Conservation (phyloP, 2,113 vertebrate species). For the Albula glossodonta region DNA sequence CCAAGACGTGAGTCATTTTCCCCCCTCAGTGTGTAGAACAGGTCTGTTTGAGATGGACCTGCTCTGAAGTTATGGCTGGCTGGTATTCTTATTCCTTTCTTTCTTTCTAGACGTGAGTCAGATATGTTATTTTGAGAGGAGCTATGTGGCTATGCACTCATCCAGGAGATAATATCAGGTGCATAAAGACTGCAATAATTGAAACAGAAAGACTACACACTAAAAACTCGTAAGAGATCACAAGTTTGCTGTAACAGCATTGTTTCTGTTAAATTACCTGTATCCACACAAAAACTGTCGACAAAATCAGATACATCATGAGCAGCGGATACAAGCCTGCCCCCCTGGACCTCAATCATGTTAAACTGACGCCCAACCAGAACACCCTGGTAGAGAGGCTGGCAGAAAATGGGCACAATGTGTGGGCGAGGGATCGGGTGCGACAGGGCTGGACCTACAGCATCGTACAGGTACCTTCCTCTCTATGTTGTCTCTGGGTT, state of each 20-base stretch:
- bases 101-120: too few relatives aligned
- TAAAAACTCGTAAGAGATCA: too few relatives aligned
- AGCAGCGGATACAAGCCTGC: conserved; percentile 85
- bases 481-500: not conserved
- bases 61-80: not conserved
- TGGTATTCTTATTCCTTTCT: too few relatives aligned
- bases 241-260: too few relatives aligned
- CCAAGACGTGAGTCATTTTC: conserved; percentile 78
- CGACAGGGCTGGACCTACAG: conserved; percentile 91
- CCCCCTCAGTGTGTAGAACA: not conserved
- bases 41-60: not conserved
- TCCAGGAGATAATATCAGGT: too few relatives aligned
- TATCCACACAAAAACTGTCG: not conserved
- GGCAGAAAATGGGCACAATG: conserved; percentile 89
- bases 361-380: conserved; percentile 87
- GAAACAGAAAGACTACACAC: too few relatives aligned
- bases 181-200: too few relatives aligned
- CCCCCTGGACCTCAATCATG: conserved; percentile 83
- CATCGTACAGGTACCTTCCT: conserved; percentile 75
- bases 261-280: too few relatives aligned
- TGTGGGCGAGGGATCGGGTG: conserved; percentile 88
- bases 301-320: conserved; percentile 77
- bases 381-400: conserved; percentile 86
- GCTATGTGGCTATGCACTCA: too few relatives aligned
- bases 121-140: too few relatives aligned